phyloP scores from a whole-genome alignment of 2,113 vertebrate genomes.

The Phasianus colchicus region DNA sequence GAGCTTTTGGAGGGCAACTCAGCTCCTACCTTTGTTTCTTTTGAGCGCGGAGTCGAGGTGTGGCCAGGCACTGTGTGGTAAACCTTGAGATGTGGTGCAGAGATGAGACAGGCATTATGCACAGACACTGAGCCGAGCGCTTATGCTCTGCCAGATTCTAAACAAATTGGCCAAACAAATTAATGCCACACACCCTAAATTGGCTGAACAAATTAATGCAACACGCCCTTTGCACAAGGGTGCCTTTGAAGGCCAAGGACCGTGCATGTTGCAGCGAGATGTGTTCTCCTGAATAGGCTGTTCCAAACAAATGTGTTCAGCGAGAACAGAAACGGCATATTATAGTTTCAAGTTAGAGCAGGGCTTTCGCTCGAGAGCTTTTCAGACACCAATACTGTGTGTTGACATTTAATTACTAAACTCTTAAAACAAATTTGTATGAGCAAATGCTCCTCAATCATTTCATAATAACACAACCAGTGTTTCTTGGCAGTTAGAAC shows the following conservation, averaged over 20 bases:
- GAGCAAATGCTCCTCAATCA: slow-evolving; percentile 73
- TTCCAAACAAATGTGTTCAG: slow-evolving; percentile 25
- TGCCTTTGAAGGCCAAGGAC: slow-evolving; percentile 58
- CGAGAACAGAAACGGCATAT: slow-evolving; percentile 7
- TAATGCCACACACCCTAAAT: slow-evolving; percentile 70
- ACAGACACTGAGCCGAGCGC: slow-evolving; percentile 16
- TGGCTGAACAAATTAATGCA: slow-evolving; percentile 72
- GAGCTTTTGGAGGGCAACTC: too few species aligned
- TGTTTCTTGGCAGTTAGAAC: slow-evolving; percentile 77
- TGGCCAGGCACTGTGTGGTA: background rate
- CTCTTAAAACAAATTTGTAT: slow-evolving; percentile 76
- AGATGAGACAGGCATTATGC: slow-evolving; percentile 58
- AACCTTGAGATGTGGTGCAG: slow-evolving; percentile 32
- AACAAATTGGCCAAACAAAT: slow-evolving; percentile 77
- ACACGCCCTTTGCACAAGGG: slow-evolving; percentile 64
- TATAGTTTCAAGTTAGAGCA: slow-evolving; percentile 54
- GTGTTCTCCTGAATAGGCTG: slow-evolving; percentile 13
- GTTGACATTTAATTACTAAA: slow-evolving; percentile 67
- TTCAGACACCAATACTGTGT: slow-evolving; percentile 14
- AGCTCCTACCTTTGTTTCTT: slow-evolving; percentile 3
- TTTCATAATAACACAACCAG: slow-evolving; percentile 78
- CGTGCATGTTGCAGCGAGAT: slow-evolving; percentile 26
- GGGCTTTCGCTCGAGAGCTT: slow-evolving; percentile 2
- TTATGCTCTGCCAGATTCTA: slow-evolving; percentile 53
- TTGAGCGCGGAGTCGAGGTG: background rate